These are phyloP conservation scores for Pachypanchax playfairii DNA, from an alignment of 2,113 vertebrate species.

Conservation along the genomic window DNA sequence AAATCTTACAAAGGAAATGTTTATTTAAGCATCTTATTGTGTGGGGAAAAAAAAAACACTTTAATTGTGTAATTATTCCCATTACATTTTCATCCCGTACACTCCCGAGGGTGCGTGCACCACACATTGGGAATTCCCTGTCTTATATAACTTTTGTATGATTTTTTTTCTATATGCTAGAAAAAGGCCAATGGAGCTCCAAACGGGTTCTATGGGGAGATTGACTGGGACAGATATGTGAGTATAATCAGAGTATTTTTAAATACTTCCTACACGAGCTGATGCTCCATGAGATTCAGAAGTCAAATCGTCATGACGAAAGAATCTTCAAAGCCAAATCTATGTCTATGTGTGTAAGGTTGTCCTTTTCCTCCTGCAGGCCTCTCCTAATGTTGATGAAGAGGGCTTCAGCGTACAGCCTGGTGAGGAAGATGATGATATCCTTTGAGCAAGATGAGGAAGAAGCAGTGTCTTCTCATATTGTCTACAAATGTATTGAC, in stretches of 20 bases:
- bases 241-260: constrained; percentile 79
- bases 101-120: too few species aligned
- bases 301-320: constrained; percentile 22
- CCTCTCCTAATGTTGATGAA: constrained; percentile 94
- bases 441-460: constrained; percentile 79
- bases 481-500: constrained; percentile 41
- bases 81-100: too few species aligned
- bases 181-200: constrained; percentile 96
- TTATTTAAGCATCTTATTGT: too few species aligned
- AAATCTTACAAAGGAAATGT: too few species aligned
- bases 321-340: constrained; percentile 45
- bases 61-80: too few species aligned
- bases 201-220: constrained; percentile 97
- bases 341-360: background rate
- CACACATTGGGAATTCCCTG: too few species aligned
- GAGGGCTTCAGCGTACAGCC: constrained; percentile 97
- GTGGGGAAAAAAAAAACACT: too few species aligned
- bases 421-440: constrained; percentile 90
- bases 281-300: constrained; percentile 10
- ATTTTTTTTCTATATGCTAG: constrained; percentile 66
- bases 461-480: constrained; percentile 16
- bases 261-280: background rate
- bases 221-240: constrained; percentile 99
- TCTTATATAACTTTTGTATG: constrained; percentile 4
- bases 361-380: constrained; percentile 75